Conservation (phyloP, 2,797 vertebrate species). For the Oreochromis grahami region DNA sequence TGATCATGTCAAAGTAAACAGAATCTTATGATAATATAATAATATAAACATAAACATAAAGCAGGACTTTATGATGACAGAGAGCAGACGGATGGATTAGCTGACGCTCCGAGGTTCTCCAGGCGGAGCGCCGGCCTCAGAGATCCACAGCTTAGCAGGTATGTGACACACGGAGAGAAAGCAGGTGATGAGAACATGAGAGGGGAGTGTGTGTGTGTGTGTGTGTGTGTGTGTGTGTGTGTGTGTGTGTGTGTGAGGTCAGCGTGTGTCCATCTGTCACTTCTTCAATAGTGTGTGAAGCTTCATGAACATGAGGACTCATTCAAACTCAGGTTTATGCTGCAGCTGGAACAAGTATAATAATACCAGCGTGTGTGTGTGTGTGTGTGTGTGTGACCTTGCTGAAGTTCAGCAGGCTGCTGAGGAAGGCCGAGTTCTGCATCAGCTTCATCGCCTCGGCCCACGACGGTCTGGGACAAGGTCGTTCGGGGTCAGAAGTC, state of each 20-base stretch:
- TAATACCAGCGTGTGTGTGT: too few species aligned
- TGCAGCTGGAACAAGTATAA: neutral
- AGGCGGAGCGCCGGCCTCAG: neutral
- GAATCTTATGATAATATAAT: neutral
- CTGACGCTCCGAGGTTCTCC: neutral
- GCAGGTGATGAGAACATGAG: constrained; percentile 4
- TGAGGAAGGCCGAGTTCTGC: constrained; percentile 83
- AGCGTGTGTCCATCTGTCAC: too few species aligned
- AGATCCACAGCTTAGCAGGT: constrained; percentile 23
- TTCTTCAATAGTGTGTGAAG: too few species aligned
- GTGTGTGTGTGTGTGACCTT: constrained; percentile 62
- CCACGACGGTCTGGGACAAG: constrained; percentile 81
- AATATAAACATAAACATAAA: neutral
- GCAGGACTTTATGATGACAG: neutral
- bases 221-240: too few species aligned
- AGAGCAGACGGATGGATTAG: rapidly evolving
- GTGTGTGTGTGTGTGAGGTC: too few species aligned
- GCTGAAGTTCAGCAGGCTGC: constrained; percentile 80
- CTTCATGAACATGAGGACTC: too few species aligned
- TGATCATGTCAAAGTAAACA: rapidly evolving
- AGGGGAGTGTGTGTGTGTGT: neutral
- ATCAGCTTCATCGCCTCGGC: constrained; percentile 83
- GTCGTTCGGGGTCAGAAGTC: constrained; percentile 72
- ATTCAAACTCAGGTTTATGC: neutral
- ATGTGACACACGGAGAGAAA: neutral